Evolutionary conservation across 2,888 invertebrate genomes (phyloP).

Genomic region (Polylopha cassiicola): DNA sequence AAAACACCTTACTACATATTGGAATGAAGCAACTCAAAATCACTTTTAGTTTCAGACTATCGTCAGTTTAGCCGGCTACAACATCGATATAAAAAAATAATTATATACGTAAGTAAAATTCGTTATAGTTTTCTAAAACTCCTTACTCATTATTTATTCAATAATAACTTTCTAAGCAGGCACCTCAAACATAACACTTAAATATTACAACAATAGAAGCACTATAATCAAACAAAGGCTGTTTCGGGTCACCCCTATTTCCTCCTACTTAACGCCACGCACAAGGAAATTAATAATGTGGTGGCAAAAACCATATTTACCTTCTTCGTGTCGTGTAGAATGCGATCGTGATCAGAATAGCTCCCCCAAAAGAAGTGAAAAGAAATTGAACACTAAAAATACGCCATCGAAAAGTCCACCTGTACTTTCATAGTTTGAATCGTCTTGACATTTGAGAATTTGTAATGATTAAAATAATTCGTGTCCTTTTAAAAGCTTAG

Average conservation of each 20-base stretch:
- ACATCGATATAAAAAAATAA: too few species aligned
- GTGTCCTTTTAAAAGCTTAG: too few species aligned
- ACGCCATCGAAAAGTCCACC: slow-evolving; percentile 43
- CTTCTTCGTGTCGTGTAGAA: slow-evolving; percentile 6
- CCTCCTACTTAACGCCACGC: slow-evolving; percentile 1
- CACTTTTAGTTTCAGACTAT: too few species aligned
- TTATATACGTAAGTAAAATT: too few species aligned
- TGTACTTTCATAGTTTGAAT: slow-evolving; percentile 25
- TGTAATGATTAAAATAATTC: too few species aligned
- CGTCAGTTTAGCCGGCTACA: too few species aligned
- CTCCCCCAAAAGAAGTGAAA: slow-evolving; percentile 46
- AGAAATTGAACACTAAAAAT: slow-evolving; percentile 50
- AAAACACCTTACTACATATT: too few species aligned
- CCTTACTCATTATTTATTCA: too few species aligned
- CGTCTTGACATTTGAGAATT: slow-evolving; percentile 43
- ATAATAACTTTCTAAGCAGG: too few species aligned
- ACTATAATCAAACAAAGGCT: slow-evolving; percentile 4
- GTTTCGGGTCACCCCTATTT: slow-evolving; percentile 5
- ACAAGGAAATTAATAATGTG: slow-evolving; percentile 17
- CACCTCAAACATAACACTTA: too few species aligned
- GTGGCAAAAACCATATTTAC: slow-evolving; percentile 13
- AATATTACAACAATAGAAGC: slow-evolving; percentile 12
- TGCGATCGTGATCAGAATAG: slow-evolving; percentile 56
- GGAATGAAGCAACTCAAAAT: too few species aligned
- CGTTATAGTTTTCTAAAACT: too few species aligned